Conservation (phyloP, 2,797 vertebrate species). For the Mareca penelope region DNA sequence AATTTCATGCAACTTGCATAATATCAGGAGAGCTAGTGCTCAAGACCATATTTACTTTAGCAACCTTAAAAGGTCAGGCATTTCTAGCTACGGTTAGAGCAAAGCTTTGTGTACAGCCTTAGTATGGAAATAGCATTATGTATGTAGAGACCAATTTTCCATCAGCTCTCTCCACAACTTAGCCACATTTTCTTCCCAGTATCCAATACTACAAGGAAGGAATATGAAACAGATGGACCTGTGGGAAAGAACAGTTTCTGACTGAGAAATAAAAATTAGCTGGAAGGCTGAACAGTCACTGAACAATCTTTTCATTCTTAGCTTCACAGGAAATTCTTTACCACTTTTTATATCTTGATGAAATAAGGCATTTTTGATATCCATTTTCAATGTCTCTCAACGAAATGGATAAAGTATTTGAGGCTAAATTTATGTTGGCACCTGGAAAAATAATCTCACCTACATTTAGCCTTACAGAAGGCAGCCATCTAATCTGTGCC, state of each 20-base stretch:
- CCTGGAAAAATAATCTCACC: neutral
- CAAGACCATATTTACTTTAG: neutral
- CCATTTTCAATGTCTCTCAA: neutral
- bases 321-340: neutral
- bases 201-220: neutral
- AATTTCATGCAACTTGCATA: neutral
- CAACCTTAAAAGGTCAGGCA: neutral
- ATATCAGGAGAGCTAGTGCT: neutral
- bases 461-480: neutral
- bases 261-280: constrained; percentile 45
- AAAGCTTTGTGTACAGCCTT: neutral
- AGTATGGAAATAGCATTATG: neutral
- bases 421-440: neutral
- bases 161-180: neutral
- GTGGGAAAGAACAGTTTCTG: constrained; percentile 11
- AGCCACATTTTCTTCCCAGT: neutral
- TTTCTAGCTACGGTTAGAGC: neutral
- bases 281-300: neutral
- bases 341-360: neutral
- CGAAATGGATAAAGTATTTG: neutral
- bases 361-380: neutral
- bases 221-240: constrained; percentile 38
- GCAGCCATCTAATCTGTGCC: neutral
- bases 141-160: neutral
- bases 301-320: neutral